These are phyloP conservation scores for Semibalanus balanoides DNA, from an alignment of 1,140 invertebrate genomes.

Conservation along the genomic window DNA sequence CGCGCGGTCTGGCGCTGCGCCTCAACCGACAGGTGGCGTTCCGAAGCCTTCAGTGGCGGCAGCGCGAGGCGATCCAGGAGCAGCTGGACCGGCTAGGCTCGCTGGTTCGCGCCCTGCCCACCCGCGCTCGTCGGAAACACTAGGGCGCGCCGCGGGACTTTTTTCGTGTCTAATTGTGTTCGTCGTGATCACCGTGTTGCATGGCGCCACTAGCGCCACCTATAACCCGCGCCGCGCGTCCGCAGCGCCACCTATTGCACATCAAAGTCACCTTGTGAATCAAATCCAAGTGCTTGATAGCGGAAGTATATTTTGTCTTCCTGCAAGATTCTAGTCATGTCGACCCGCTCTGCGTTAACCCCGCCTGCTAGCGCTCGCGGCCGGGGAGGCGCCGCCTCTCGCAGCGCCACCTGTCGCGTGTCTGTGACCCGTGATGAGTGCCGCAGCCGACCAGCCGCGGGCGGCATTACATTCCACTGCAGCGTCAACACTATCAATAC, in stretches of 20 bases:
- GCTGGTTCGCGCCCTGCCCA: neutral
- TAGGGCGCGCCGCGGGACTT: neutral
- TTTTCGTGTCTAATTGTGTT: neutral
- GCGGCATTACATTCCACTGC: neutral
- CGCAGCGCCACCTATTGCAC: neutral
- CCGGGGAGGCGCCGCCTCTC: neutral
- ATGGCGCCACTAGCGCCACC: neutral
- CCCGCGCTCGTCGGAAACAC: neutral
- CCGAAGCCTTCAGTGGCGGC: neutral
- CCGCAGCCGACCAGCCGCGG: too few relatives aligned
- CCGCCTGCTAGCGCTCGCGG: too few relatives aligned
- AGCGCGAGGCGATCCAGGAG: neutral
- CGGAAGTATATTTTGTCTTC: neutral
- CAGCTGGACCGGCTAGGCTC: neutral
- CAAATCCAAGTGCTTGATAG: slow-evolving; percentile 1
- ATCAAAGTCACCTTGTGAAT: slow-evolving; percentile 1
- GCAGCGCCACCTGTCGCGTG: neutral
- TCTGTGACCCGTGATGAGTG: too few relatives aligned
- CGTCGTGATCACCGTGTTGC: neutral
- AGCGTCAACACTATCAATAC: neutral
- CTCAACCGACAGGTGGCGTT: neutral
- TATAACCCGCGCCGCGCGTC: neutral
- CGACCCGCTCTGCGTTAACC: neutral
- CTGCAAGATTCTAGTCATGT: neutral
- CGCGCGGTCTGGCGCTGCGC: neutral